Conservation (phyloP, 2,888 invertebrate genomes). For the Metellina segmentata region DNA sequence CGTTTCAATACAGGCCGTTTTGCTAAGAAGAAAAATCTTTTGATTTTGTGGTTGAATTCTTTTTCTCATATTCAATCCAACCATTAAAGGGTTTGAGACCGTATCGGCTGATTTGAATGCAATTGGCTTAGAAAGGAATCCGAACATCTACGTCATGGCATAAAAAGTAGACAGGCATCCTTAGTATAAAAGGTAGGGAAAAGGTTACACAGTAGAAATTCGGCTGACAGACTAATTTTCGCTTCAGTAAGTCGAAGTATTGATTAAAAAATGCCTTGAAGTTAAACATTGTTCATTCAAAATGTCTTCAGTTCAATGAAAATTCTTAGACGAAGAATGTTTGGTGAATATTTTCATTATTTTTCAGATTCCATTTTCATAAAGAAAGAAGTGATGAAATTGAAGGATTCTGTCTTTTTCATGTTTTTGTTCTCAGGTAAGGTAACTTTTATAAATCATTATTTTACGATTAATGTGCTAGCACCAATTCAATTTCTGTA, state of each 20-base stretch:
- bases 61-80: background rate
- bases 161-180: background rate
- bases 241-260: background rate
- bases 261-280: background rate
- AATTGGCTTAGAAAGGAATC: background rate
- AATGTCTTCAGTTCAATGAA: background rate
- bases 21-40: background rate
- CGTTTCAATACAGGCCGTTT: conserved; percentile 15
- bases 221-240: background rate
- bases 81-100: background rate
- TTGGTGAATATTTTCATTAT: background rate
- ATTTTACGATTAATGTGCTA: too few relatives aligned
- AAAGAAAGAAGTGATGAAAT: background rate
- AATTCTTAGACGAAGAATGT: background rate
- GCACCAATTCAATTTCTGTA: too few relatives aligned
- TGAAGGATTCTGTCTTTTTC: conserved; percentile 1
- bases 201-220: background rate
- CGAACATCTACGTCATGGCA: background rate
- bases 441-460: background rate
- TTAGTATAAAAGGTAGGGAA: conserved; percentile 15
- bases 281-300: too few relatives aligned
- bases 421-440: background rate
- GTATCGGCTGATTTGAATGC: conserved; percentile 1
- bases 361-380: background rate
- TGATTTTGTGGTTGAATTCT: background rate